Evolutionary conservation across 2,888 invertebrate species (phyloP).

Genomic region (Oxycera nigricornis): DNA sequence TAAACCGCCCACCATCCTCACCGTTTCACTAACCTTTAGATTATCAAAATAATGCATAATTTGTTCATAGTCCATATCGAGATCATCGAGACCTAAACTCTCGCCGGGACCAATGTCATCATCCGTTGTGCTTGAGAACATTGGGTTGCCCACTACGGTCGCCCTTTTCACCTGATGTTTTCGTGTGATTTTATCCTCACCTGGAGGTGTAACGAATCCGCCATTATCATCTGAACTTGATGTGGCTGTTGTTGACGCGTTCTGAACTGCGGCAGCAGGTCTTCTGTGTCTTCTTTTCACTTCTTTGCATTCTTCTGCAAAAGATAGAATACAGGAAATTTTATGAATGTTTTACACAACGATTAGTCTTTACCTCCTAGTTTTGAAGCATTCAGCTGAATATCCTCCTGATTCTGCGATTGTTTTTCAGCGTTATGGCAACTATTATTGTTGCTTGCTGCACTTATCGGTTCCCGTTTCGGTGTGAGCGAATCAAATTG

Average conservation of each 20-base stretch:
- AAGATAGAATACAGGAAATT: background rate
- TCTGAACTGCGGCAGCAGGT: slow-evolving; percentile 45
- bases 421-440: slow-evolving; percentile 41
- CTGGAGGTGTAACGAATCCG: slow-evolving; percentile 52
- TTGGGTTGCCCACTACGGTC: slow-evolving; percentile 87
- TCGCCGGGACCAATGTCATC: slow-evolving; percentile 66
- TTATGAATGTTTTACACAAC: background rate
- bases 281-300: slow-evolving; percentile 49
- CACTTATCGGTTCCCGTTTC: slow-evolving; percentile 51
- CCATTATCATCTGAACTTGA: slow-evolving; percentile 53
- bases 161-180: slow-evolving; percentile 74
- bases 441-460: slow-evolving; percentile 1
- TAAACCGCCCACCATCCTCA: too few relatives aligned
- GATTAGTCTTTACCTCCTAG: background rate
- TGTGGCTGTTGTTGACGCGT: slow-evolving; percentile 44
- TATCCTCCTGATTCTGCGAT: slow-evolving; percentile 46
- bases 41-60: slow-evolving; percentile 98
- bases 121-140: slow-evolving; percentile 72
- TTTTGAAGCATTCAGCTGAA: slow-evolving; percentile 48
- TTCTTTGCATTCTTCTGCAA: slow-evolving; percentile 49
- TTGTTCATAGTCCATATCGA: slow-evolving; percentile 96
- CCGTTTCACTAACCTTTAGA: slow-evolving; percentile 87
- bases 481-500: slow-evolving; percentile 62
- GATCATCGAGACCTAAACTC: slow-evolving; percentile 77
- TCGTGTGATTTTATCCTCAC: slow-evolving; percentile 48